Conservation (phyloP, 2,797 vertebrate genomes). For the Diceros bicornis region DNA sequence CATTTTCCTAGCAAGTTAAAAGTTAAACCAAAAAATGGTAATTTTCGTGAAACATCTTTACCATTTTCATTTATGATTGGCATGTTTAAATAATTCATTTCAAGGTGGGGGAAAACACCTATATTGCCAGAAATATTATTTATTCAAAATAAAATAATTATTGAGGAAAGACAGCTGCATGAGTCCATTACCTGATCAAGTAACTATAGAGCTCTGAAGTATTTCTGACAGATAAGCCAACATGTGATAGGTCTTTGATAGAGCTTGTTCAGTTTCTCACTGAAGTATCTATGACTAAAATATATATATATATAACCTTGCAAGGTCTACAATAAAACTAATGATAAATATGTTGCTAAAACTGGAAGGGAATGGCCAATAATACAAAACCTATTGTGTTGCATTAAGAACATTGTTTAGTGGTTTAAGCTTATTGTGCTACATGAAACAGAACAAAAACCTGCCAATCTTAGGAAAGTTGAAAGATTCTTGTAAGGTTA, state of each 20-base stretch:
- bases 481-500: neutral
- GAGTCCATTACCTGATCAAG: neutral
- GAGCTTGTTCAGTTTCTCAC: neutral
- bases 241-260: neutral
- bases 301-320: neutral
- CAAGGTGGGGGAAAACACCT: neutral
- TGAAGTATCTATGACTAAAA: neutral
- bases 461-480: neutral
- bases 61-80: neutral
- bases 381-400: neutral
- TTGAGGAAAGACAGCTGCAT: neutral
- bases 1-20: neutral
- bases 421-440: neutral
- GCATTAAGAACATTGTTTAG: neutral
- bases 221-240: neutral
- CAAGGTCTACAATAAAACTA: neutral
- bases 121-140: neutral
- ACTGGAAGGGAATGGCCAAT: neutral
- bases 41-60: neutral
- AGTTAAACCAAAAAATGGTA: neutral
- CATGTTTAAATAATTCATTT: constrained; percentile 2
- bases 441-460: neutral
- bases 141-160: neutral
- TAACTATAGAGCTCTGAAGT: neutral
- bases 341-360: neutral